Percentiles rank a stretch among this genome's conserved stretches.
Conservation (phyloP, 2,113 vertebrate genomes). For the Sciurus niger region DNA sequence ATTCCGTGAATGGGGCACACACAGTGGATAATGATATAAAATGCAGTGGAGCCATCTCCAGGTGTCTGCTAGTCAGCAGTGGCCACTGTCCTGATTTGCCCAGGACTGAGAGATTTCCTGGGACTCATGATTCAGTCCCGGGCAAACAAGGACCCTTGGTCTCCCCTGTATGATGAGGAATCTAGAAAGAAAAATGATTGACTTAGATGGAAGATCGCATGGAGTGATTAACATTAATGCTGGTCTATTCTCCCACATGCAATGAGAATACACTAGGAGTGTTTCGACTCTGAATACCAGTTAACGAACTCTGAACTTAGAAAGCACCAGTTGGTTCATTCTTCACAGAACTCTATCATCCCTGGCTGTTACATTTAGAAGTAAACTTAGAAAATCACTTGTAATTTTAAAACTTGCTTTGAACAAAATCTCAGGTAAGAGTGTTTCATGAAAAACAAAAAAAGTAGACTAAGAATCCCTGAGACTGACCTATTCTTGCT, state of each 20-base stretch:
- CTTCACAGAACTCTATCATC: not conserved
- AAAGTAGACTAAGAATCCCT: not conserved
- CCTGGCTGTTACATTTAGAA: not conserved
- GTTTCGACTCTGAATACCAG: not conserved
- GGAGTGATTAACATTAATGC: no score
- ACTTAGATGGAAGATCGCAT: not conserved
- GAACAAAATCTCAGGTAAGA: not conserved
- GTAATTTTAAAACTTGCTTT: not conserved
- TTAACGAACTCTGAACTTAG: not conserved
- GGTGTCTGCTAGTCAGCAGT: not conserved
- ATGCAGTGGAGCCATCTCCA: fast-evolving
- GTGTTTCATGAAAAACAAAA: not conserved
- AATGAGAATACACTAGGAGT: not conserved
- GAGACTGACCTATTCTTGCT: not conserved
- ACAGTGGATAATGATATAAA: not conserved
- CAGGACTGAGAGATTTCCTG: not conserved
- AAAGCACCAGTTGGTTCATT: not conserved
- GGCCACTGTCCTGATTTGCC: fast-evolving
- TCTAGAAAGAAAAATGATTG: not conserved
- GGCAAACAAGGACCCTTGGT: not conserved
- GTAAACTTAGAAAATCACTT: not conserved
- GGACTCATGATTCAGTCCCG: not conserved
- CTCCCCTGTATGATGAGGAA: no score
- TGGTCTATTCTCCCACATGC: not conserved
- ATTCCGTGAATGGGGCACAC: not conserved